phyloP scores from a whole-genome alignment of 2,113 vertebrate genomes.

The Panthera leo region DNA sequence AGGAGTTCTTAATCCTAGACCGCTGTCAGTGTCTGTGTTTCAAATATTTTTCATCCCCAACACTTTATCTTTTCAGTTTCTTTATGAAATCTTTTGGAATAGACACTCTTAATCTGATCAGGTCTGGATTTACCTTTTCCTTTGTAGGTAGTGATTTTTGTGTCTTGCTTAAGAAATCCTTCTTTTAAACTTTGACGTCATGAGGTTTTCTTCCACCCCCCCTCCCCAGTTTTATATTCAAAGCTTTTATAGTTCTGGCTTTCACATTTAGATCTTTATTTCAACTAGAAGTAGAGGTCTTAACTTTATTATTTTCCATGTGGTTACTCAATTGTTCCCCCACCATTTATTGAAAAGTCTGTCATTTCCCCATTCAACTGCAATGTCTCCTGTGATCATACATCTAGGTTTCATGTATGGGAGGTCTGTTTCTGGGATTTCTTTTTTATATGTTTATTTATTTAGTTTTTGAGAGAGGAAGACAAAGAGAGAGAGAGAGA shows the following conservation, averaged over 20 bases:
- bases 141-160: background rate
- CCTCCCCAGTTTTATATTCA: background rate
- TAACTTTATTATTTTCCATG: slow-evolving; percentile 15
- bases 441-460: too few relatives aligned
- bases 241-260: background rate
- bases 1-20: background rate
- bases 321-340: background rate
- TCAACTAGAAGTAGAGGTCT: background rate
- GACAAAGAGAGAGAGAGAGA: too few relatives aligned
- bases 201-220: background rate
- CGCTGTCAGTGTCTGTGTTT: background rate
- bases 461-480: too few relatives aligned
- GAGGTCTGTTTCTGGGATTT: slow-evolving; percentile 24
- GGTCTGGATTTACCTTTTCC: slow-evolving; percentile 23
- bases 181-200: background rate
- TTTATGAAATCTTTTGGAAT: background rate
- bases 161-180: slow-evolving; percentile 33
- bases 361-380: background rate
- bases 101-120: background rate
- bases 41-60: background rate
- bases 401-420: background rate
- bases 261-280: slow-evolving; percentile 21
- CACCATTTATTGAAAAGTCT: background rate
- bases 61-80: background rate
- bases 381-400: background rate